Conservation (phyloP, 2,888 invertebrate species). For the Eucera pruinosa region DNA sequence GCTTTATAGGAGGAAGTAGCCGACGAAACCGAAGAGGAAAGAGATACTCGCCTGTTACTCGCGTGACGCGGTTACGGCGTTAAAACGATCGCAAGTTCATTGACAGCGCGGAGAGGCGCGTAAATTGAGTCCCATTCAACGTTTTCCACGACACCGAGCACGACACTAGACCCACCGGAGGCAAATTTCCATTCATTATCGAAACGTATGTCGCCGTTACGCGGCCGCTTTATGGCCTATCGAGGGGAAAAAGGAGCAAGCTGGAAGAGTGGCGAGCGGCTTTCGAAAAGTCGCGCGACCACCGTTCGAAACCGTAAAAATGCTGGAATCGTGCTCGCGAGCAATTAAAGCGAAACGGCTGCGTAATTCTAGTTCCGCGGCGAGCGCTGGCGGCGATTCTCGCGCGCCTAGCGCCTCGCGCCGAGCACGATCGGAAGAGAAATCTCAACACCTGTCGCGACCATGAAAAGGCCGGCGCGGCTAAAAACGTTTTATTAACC, state of each 20-base stretch:
- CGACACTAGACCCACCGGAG: not conserved
- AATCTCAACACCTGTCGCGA: conserved; percentile 8
- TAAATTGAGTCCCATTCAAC: not conserved
- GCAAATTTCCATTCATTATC: not conserved
- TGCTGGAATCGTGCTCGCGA: not conserved
- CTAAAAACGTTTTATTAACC: conserved; percentile 48
- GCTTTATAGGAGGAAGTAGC: no score
- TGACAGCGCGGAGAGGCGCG: not conserved
- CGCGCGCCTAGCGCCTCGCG: not conserved
- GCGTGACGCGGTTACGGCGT: not conserved
- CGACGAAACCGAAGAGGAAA: no score
- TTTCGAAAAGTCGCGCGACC: not conserved
- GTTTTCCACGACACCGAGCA: not conserved
- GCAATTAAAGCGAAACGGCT: not conserved
- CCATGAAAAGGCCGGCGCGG: not conserved
- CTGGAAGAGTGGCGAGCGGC: not conserved
- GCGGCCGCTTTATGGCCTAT: not conserved
- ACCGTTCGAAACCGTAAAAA: not conserved
- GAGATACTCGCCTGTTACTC: no score
- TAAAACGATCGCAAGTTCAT: not conserved
- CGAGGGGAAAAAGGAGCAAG: not conserved
- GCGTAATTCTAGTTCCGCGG: conserved; percentile 5
- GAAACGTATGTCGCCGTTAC: not conserved
- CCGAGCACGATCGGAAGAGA: not conserved
- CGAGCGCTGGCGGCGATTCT: not conserved